Evolutionary conservation across 1,140 invertebrate species (phyloP), one percentile per base, ranked within the genome.

Genomic region (Cotesia typhae): DNA sequence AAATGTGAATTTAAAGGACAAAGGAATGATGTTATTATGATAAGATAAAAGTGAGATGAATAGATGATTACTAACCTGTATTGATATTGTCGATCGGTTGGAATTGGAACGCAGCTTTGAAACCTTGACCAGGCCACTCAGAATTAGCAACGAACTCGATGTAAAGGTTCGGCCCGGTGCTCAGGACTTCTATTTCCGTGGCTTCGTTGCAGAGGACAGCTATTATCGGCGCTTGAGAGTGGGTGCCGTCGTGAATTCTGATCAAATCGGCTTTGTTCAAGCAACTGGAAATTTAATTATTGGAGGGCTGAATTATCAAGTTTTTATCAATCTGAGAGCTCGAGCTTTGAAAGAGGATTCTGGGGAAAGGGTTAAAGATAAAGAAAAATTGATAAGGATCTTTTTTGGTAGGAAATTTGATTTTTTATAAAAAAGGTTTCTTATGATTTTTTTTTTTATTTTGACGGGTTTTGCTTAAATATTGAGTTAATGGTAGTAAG

Each of bases 111-210:
- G 89, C 92, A 38, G 93, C 94, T 81, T 94, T 94, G 86, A 96
- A 96, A 51, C 95, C 94, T 79, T 94, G 93, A 35, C 94, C 92
- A 0, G 94, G 94, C 77, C 88, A 90, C 78, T 94, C 91, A 1
- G 93, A 94, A 80, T 94, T 93, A 14, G 93, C 91, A 52, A 94
- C 91, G 80, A 96, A 96, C 81, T 95, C 93, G 37, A 96, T 89
- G 77, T 92, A 90, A 35, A 96, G 88, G 79, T 95, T 91, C 14
- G 92, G 88, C 20, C 94, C 93, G 12, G 92, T 94, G 52, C 94
- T 95, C 53, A 95, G 87, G 12, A 96, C 89, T 82, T 95, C 93
- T 10, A 92, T 89, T 83, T 93, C 91, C 79, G 89, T 88, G 70
- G 90, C 90, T 81, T 92, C 90, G 84, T 95, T 94, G 86, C 95